These are phyloP conservation scores for Psittacula cyanocephala DNA, from an alignment of 2,113 vertebrate genomes.

Conservation along the genomic window DNA sequence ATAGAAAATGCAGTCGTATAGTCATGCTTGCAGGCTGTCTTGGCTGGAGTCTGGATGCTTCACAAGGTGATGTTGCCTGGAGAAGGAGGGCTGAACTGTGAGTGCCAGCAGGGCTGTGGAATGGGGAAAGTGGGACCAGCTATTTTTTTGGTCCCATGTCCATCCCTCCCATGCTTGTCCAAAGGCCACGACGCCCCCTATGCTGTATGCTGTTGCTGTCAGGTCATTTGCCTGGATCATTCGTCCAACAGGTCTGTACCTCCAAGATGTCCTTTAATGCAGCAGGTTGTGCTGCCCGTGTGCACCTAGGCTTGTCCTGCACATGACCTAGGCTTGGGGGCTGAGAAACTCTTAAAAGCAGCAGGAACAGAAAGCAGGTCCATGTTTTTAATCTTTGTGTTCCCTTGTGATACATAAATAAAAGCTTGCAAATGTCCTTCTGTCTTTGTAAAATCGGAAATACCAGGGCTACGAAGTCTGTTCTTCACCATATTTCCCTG, in stretches of 20 bases:
- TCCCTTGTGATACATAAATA: background rate
- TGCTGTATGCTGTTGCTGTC: background rate
- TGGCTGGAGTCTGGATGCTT: background rate
- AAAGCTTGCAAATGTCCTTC: background rate
- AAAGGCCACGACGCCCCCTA: background rate
- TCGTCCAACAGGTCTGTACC: rapidly evolving
- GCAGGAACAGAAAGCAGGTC: background rate
- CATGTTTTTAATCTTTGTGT: background rate
- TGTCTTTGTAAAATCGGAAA: background rate
- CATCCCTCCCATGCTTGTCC: background rate
- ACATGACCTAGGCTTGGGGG: background rate
- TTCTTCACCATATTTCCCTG: background rate
- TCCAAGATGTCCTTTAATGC: background rate
- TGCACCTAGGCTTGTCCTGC: background rate
- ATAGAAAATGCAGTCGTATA: background rate
- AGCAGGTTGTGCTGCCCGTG: background rate
- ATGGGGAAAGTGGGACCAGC: background rate
- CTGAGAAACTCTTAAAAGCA: background rate
- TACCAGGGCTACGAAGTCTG: background rate
- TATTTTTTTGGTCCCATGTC: background rate
- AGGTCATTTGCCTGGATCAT: background rate
- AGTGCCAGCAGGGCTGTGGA: rapidly evolving
- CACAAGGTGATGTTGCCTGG: rapidly evolving
- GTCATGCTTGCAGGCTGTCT: background rate
- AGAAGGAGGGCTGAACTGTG: background rate